These are phyloP conservation scores for Sipha flava DNA, from an alignment of 1,140 invertebrate species.

Conservation along the genomic window DNA sequence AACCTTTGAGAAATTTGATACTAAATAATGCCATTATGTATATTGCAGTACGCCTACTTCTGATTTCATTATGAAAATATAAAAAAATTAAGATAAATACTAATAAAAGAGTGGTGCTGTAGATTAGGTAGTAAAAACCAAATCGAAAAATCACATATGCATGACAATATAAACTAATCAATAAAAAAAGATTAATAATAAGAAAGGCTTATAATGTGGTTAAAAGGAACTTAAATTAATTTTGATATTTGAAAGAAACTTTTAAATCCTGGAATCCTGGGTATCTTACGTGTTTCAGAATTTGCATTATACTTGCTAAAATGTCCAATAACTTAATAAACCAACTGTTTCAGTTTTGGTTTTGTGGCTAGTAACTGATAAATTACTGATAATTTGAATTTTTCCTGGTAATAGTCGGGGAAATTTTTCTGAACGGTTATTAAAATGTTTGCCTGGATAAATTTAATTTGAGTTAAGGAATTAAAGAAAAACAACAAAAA, in stretches of 20 bases:
- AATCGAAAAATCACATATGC: background rate
- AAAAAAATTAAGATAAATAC: too few species aligned
- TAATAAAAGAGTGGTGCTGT: too few species aligned
- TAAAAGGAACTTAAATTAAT: conserved; percentile 31
- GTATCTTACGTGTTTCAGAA: background rate
- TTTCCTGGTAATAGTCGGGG: too few species aligned
- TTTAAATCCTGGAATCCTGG: background rate
- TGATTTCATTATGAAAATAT: background rate
- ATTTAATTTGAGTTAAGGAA: too few species aligned
- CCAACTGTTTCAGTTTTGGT: background rate
- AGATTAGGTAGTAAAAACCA: background rate
- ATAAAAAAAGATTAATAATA: background rate
- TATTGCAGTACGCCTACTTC: too few species aligned
- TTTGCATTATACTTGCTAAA: background rate
- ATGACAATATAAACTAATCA: background rate
- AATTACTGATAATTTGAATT: background rate
- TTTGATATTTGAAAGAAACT: conserved; percentile 11
- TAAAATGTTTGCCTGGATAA: too few species aligned
- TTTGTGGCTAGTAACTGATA: background rate
- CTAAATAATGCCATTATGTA: too few species aligned
- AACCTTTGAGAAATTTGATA: too few species aligned
- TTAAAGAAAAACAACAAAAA: too few species aligned
- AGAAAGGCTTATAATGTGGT: background rate
- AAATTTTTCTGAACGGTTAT: too few species aligned
- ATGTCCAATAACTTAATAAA: background rate